Conservation (phyloP, 2,888 invertebrate genomes). For the Ichneumoninae sp. region DNA sequence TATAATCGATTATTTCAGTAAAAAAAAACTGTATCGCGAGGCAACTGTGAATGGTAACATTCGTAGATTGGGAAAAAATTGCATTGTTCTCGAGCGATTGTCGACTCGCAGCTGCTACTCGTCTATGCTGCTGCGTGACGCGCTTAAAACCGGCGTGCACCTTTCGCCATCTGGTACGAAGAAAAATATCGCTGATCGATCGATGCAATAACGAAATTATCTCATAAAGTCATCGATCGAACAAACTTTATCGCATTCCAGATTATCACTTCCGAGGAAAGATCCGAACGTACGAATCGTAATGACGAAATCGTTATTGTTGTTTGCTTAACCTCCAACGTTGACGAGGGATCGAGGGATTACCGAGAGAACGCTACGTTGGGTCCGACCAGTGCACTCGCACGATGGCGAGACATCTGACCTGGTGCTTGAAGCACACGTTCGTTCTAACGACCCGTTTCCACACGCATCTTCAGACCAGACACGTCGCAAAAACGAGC, state of each 20-base stretch:
- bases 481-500: not conserved
- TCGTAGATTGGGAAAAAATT: not conserved
- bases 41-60: too few relatives aligned
- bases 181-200: not conserved
- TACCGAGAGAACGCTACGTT: not conserved
- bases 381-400: not conserved
- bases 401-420: conserved; percentile 58
- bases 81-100: not conserved
- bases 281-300: not conserved
- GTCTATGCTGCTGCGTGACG: not conserved
- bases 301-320: not conserved
- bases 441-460: conserved; percentile 17
- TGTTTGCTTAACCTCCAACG: conserved; percentile 50
- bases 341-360: not conserved
- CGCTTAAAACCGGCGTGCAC: not conserved
- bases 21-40: too few relatives aligned
- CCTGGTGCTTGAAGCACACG: conserved; percentile 48
- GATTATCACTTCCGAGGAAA: not conserved
- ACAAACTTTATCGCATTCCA: not conserved
- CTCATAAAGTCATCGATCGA: not conserved
- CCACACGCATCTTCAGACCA: not conserved
- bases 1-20: too few relatives aligned
- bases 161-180: not conserved
- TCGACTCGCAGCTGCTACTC: not conserved
- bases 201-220: not conserved